A percentile compares a stretch with the other conserved stretches of the same genome.
Conservation (phyloP, 1,140 invertebrate genomes). For the Anoplolepis gracilipes region DNA sequence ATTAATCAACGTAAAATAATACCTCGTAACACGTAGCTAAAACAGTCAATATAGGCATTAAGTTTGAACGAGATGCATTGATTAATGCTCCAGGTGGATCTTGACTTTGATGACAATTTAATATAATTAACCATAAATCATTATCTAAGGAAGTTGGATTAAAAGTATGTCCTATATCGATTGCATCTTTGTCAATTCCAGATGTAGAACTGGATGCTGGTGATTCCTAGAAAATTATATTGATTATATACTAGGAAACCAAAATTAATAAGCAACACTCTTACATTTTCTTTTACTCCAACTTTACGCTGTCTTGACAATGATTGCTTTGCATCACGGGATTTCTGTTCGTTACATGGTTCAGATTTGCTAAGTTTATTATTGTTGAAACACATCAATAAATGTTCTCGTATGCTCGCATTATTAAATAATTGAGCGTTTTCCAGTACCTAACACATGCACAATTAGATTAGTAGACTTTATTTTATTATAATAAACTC, state of each 20-base stretch:
- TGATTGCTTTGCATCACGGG: conserved; percentile 60
- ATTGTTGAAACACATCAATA: conserved; percentile 78
- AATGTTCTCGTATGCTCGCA: conserved; percentile 77
- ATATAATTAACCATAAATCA: conserved; percentile 88
- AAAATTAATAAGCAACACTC: conserved; percentile 9
- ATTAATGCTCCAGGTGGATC: conserved; percentile 89
- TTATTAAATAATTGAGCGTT: conserved; percentile 75
- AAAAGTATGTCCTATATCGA: conserved; percentile 17
- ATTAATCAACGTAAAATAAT: conserved; percentile 43
- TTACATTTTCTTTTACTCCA: conserved; percentile 63
- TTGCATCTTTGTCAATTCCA: conserved; percentile 12
- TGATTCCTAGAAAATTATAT: conserved; percentile 57
- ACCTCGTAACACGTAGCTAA: conserved; percentile 90
- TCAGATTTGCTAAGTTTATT: conserved; percentile 42
- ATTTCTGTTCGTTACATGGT: conserved; percentile 57
- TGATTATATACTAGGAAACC: not conserved
- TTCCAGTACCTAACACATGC: conserved; percentile 67
- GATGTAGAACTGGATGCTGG: conserved; percentile 48
- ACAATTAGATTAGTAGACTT: not conserved
- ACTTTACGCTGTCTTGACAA: conserved; percentile 58
- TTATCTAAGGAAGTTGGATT: conserved; percentile 65
- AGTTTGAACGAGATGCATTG: conserved; percentile 86
- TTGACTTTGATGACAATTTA: conserved; percentile 89
- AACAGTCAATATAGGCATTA: conserved; percentile 87
- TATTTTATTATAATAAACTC: too few relatives aligned